Evolutionary conservation across 2,888 invertebrate species (phyloP), one percentile per base, ranked within the genome.

Genomic region (Sesia apiformis): DNA sequence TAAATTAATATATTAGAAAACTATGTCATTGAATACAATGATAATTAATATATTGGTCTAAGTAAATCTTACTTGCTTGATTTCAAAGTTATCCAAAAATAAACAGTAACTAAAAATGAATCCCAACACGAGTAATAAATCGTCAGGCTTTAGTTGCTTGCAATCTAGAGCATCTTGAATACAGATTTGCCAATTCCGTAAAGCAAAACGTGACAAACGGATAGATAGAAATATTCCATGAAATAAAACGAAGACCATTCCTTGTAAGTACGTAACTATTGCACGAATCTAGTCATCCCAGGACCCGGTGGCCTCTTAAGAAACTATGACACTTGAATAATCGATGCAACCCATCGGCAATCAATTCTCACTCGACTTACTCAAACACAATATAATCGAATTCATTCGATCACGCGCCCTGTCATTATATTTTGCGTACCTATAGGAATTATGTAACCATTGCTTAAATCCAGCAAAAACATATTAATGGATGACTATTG

Each of bases 41-140:
- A 23, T 23, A 23, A 23, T 23, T 23, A 1, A 23, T 23, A 23
- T 23, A 23, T 23, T 23, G 23, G 23, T 23, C 23, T 23, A 23
- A 23, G 2, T 1, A 23, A 23, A 23, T 23, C 23, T 23, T 23
- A 23, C 23, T 23, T 23, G 23, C 2, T 23, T 23, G 23, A 23
- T 23, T 23, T 1, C 23, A 23, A 23, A 23, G 23, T 23, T 23
- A 23, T 23, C 23, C 23, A 23, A 23, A 23, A 23, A 23, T 23
- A 23, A 23, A 23, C 23, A 23, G 23, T 23, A 23, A 23, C 23
- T 1, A 23, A 23, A 23, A 23, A 23, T 23, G 23, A 23, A 23
- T 23, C 23, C 64, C 60, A 68, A 63, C 62, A 62, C 51, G 56
- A 57, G 63, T 62, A 63, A 59, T 69, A 64, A 64, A 69, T 70